These are phyloP conservation scores for Condylostylus longicornis DNA, from an alignment of 1,140 invertebrate species.

Conservation along the genomic window DNA sequence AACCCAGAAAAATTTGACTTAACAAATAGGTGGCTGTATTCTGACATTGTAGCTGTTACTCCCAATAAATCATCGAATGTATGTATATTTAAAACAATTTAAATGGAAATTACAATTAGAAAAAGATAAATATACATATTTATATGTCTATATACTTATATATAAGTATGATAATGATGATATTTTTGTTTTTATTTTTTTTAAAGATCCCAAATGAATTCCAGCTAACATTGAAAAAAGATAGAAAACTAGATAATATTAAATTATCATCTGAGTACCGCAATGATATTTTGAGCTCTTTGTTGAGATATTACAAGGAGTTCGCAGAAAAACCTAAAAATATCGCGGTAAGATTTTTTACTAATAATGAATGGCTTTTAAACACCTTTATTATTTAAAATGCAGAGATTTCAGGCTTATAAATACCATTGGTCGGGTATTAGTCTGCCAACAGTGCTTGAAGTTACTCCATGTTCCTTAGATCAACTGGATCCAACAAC, in stretches of 20 bases:
- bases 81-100: constrained; percentile 4
- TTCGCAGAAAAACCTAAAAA: constrained; percentile 69
- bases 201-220: constrained; percentile 51
- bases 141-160: too few species aligned
- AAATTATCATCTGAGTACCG: constrained; percentile 94
- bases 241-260: constrained; percentile 85
- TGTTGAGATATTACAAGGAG: constrained; percentile 61
- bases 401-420: constrained; percentile 74
- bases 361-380: background rate
- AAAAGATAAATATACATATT: too few species aligned
- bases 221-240: constrained; percentile 74
- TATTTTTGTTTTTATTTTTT: constrained; percentile 2
- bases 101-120: background rate
- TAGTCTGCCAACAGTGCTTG: constrained; percentile 68
- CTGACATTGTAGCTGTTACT: constrained; percentile 62
- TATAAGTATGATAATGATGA: too few species aligned
- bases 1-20: constrained; percentile 81
- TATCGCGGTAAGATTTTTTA: constrained; percentile 40
- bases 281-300: constrained; percentile 80
- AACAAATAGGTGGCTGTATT: constrained; percentile 88
- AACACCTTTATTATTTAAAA: constrained; percentile 3
- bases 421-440: constrained; percentile 94
- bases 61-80: constrained; percentile 36
- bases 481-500: constrained; percentile 81
- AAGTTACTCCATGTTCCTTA: constrained; percentile 76